Evolutionary conservation across 2,797 vertebrate genomes (phyloP), one percentile per base, ranked within the genome.

Genomic region (Prionace glauca): DNA sequence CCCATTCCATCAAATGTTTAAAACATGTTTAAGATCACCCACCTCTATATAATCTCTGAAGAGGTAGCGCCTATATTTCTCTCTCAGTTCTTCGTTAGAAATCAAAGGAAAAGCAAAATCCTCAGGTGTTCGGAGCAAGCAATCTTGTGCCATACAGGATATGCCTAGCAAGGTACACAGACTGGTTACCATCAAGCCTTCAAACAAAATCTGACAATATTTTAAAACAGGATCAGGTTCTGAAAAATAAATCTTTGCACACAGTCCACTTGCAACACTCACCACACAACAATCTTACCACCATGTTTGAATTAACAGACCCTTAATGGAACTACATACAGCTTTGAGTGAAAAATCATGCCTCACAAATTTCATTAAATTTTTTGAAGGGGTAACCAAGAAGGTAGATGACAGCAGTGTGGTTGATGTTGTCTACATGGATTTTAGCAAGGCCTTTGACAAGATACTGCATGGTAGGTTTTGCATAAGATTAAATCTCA

Each of bases 31-130:
- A 96, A 95, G 95, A 72, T 95, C 87, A 18, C 94, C 36, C 97
- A 98, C 99, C 98, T 99, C 99, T 81, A 99, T 98, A 56, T 99
- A 99, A 97, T 99, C 99, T 98, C 99, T 99, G 98, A 99, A 99
- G 98, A 99, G 99, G 98, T 99, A 99, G 98, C 99, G 99, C 98
- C 98, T 99, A 97, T 99, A 99, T 98, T 99, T 99, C 97, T 99
- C 99, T 98, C 98, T 99, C 96, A 99, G 97, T 97, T 99, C 99
- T 97, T 99, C 99, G 87, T 97, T 99, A 96, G 98, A 98, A 97
- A 99, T 98, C 97, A 99, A 97, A 0, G 98, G 98, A 97, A 99
- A 98, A 96, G 99, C 99, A 97, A 99, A 99, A 96, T 99, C 99
- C 97, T 99, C 99, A 96, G 99, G 99, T 96, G 98, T 98, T 96